Evolutionary conservation across 2,888 invertebrate genomes (phyloP).

Genomic region (Cosmorhoe ocellata): DNA sequence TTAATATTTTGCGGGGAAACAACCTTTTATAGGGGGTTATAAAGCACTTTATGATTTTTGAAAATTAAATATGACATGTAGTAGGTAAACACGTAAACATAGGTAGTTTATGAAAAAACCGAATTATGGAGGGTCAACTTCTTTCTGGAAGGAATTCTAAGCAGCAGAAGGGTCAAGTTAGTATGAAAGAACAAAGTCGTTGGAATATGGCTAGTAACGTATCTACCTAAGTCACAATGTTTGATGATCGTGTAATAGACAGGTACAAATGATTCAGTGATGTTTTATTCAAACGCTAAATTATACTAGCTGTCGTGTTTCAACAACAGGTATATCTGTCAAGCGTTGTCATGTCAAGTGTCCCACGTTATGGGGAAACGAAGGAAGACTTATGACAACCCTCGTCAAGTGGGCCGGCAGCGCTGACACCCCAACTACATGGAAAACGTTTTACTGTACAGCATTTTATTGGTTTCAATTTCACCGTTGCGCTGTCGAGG

Average conservation of each 20-base stretch:
- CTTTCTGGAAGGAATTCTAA: too few relatives aligned
- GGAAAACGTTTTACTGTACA: slow-evolving; percentile 72
- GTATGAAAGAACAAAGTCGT: too few relatives aligned
- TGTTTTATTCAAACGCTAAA: background rate
- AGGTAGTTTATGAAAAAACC: too few relatives aligned
- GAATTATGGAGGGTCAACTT: too few relatives aligned
- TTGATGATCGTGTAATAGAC: too few relatives aligned
- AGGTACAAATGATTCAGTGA: too few relatives aligned
- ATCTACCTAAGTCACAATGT: too few relatives aligned
- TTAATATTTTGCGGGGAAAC: slow-evolving; percentile 14
- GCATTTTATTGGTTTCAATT: slow-evolving; percentile 81
- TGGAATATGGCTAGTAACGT: too few relatives aligned
- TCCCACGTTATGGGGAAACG: slow-evolving; percentile 37
- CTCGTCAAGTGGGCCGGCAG: slow-evolving; percentile 59
- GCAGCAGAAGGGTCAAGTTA: too few relatives aligned
- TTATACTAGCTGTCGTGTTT: slow-evolving; percentile 3
- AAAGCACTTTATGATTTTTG: background rate
- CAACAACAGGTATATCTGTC: slow-evolving; percentile 37
- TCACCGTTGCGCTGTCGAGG: slow-evolving; percentile 66
- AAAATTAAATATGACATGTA: too few relatives aligned
- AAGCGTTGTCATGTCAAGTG: slow-evolving; percentile 40
- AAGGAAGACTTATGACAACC: slow-evolving; percentile 80
- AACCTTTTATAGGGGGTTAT: slow-evolving; percentile 7
- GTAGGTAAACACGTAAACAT: too few relatives aligned
- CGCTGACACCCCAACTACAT: slow-evolving; percentile 60